Percentiles rank a stretch among this genome's conserved stretches.
Conservation (phyloP, 35 echinoderm and acorn worm genomes). For the Lytechinus pictus region DNA sequence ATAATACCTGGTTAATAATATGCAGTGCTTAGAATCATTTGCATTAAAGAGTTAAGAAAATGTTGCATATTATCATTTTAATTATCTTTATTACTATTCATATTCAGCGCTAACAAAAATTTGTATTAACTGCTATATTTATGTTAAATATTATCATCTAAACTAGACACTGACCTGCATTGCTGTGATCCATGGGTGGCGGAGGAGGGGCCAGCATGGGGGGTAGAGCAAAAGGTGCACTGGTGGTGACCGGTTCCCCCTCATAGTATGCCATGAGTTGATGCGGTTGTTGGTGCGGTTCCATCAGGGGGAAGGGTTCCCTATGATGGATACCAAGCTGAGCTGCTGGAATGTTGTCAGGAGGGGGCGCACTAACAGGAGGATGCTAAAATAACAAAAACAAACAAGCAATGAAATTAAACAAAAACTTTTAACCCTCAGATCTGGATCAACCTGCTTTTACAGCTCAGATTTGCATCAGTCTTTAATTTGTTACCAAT, state of each 20-base stretch:
- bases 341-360: constrained; percentile 27
- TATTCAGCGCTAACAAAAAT: too few relatives aligned
- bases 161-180: constrained; percentile 2
- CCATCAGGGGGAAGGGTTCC: background rate
- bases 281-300: constrained; percentile 30
- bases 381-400: background rate
- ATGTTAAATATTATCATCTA: too few relatives aligned
- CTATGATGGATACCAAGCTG: background rate
- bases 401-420: background rate
- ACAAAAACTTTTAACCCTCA: too few relatives aligned
- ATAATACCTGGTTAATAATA: too few relatives aligned
- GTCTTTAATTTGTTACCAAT: too few relatives aligned
- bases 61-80: too few relatives aligned
- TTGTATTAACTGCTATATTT: too few relatives aligned
- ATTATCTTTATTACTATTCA: too few relatives aligned
- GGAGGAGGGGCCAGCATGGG: constrained; percentile 34
- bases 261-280: constrained; percentile 29
- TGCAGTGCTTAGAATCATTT: too few relatives aligned
- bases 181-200: constrained; percentile 3
- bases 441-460: too few relatives aligned
- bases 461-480: too few relatives aligned
- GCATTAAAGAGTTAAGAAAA: too few relatives aligned
- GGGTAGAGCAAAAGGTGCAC: background rate
- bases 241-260: constrained; percentile 24
- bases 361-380: background rate